phyloP scores from a whole-genome alignment of 2,797 vertebrate species.

The Sandelia bainsii region DNA sequence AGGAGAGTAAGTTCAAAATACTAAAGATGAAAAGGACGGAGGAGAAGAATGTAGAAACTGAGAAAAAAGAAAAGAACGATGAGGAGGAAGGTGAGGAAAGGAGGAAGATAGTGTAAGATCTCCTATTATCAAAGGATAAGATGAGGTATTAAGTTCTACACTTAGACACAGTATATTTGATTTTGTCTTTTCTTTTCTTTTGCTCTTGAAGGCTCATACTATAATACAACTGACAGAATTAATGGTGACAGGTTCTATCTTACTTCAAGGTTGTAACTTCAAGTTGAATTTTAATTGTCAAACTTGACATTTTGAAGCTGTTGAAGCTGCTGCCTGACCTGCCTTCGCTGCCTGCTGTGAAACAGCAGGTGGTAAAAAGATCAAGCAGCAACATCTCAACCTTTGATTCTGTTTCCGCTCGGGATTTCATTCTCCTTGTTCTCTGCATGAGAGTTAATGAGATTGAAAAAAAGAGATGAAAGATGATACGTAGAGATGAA shows the following conservation, averaged over 20 bases:
- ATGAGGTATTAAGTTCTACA: no score
- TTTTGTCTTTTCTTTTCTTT: neutral
- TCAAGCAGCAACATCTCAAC: conserved; percentile 10
- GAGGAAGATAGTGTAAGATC: no score
- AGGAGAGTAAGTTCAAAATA: no score
- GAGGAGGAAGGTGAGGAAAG: no score
- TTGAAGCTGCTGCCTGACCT: conserved; percentile 14
- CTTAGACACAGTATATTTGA: no score
- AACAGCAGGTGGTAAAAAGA: conserved; percentile 37
- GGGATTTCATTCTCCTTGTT: no score
- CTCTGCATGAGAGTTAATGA: conserved; percentile 45
- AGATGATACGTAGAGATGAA: conserved; percentile 47
- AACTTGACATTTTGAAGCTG: neutral
- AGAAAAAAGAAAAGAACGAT: no score
- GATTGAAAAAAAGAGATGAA: conserved; percentile 58
- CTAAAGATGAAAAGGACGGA: neutral
- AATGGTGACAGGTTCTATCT: neutral
- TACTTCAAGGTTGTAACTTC: neutral
- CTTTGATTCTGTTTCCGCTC: conserved; percentile 19
- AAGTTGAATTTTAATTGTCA: conserved; percentile 19
- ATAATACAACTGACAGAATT: neutral
- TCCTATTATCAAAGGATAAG: no score
- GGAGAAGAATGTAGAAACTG: neutral
- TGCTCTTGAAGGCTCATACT: conserved; percentile 35
- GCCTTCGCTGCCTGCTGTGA: conserved; percentile 16